phyloP scores from a whole-genome alignment of 1,140 invertebrate species.

The Neuroterus valhalla region DNA sequence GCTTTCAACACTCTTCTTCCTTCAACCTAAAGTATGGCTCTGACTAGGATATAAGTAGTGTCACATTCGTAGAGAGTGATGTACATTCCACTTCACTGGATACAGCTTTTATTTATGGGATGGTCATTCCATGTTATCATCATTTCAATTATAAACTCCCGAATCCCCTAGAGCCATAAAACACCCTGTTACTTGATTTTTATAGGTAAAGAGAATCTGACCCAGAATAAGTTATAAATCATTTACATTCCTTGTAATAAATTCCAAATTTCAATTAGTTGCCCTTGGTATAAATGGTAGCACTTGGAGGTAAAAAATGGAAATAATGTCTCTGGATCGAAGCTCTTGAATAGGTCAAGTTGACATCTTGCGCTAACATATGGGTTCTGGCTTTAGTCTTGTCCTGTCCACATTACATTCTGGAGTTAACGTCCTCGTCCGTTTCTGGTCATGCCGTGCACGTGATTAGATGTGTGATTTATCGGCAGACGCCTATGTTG shows the following conservation, averaged over 20 bases:
- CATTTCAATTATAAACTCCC: background rate
- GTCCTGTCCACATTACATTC: slow-evolving; percentile 13
- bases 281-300: no score
- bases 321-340: background rate
- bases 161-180: no score
- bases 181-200: no score
- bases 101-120: background rate
- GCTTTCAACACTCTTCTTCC: slow-evolving; percentile 12
- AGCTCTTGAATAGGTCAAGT: background rate
- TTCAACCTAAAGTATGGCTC: background rate
- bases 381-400: background rate
- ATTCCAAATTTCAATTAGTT: no score
- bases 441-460: slow-evolving; percentile 25
- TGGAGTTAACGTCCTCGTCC: slow-evolving; percentile 24
- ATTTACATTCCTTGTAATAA: no score
- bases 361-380: slow-evolving; percentile 17
- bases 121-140: background rate
- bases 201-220: no score
- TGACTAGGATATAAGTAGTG: background rate
- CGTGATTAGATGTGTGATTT: slow-evolving; percentile 59
- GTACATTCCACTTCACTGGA: background rate
- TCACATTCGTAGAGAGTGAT: slow-evolving; percentile 4
- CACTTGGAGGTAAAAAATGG: background rate
- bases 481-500: slow-evolving; percentile 52
- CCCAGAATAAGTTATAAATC: no score